Percentiles rank a stretch among this genome's conserved stretches.
phyloP scores from a whole-genome alignment of 2,113 vertebrate genomes.

The Thalassoma bifasciatum region DNA sequence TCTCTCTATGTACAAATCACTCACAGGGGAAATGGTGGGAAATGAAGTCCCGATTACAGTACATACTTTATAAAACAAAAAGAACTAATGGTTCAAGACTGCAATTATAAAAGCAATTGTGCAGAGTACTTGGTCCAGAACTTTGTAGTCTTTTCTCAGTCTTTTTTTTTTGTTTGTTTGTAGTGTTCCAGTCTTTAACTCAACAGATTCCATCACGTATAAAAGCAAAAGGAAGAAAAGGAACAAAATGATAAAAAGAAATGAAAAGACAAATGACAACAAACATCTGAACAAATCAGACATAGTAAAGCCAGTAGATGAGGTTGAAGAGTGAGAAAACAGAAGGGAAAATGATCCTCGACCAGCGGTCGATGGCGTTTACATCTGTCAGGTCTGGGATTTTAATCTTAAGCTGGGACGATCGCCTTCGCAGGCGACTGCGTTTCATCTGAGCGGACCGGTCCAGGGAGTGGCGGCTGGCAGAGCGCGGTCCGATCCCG shows the following conservation, averaged over 20 bases:
- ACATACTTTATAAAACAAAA: slow-evolving; percentile 76
- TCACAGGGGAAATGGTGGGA: slow-evolving; percentile 62
- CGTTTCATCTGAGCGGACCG: slow-evolving; percentile 88
- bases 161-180: slow-evolving; percentile 38
- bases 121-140: slow-evolving; percentile 69
- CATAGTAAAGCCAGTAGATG: slow-evolving; percentile 98
- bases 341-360: slow-evolving; percentile 94
- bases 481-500: slow-evolving; percentile 75
- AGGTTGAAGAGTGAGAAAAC: slow-evolving; percentile 97
- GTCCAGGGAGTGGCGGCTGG: slow-evolving; percentile 88
- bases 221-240: slow-evolving; percentile 63
- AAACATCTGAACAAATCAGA: slow-evolving; percentile 82
- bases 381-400: slow-evolving; percentile 97
- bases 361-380: slow-evolving; percentile 97
- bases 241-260: slow-evolving; percentile 40
- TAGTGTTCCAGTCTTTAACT: slow-evolving; percentile 63
- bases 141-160: slow-evolving; percentile 53
- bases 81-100: slow-evolving; percentile 59
- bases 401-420: slow-evolving; percentile 95
- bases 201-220: slow-evolving; percentile 56
- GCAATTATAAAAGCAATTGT: slow-evolving; percentile 74
- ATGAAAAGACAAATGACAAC: slow-evolving; percentile 31
- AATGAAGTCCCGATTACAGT: slow-evolving; percentile 74
- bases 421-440: slow-evolving; percentile 91
- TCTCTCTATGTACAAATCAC: slow-evolving; percentile 71